Evolutionary conservation across 2,888 invertebrate species (phyloP).

Genomic region (Tipula confusa): DNA sequence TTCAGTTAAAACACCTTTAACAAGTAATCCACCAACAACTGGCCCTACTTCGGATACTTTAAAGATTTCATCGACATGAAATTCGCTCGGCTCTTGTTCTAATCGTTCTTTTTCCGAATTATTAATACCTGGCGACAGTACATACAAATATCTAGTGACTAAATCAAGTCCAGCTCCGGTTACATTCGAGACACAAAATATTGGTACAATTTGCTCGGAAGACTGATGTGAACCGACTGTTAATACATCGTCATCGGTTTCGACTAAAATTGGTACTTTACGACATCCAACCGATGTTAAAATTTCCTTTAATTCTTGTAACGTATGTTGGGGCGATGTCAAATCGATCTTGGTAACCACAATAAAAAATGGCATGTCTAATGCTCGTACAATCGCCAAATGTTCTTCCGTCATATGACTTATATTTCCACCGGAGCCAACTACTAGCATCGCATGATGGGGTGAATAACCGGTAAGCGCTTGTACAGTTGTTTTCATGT

Average conservation of each 20-base stretch:
- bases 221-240: constrained; percentile 64
- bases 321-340: constrained; percentile 56
- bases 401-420: constrained; percentile 87
- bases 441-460: constrained; percentile 84
- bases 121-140: constrained; percentile 65
- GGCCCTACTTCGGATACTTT: constrained; percentile 77
- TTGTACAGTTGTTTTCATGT: constrained; percentile 90
- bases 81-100: constrained; percentile 73
- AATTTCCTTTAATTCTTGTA: constrained; percentile 57
- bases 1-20: constrained; percentile 80
- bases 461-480: constrained; percentile 91
- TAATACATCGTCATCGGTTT: constrained; percentile 66
- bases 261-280: constrained; percentile 61
- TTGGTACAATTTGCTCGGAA: constrained; percentile 64
- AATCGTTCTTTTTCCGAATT: constrained; percentile 62
- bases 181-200: constrained; percentile 88
- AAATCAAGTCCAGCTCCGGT: constrained; percentile 78
- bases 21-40: constrained; percentile 79
- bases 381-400: constrained; percentile 72
- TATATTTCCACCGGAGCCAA: constrained; percentile 75
- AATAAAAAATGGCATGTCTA: constrained; percentile 86
- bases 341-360: constrained; percentile 92
- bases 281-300: constrained; percentile 63
- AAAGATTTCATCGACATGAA: constrained; percentile 93
- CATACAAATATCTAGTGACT: constrained; percentile 80